phyloP scores from a whole-genome alignment of 2,888 invertebrate species.

The Eupeodes luniger region DNA sequence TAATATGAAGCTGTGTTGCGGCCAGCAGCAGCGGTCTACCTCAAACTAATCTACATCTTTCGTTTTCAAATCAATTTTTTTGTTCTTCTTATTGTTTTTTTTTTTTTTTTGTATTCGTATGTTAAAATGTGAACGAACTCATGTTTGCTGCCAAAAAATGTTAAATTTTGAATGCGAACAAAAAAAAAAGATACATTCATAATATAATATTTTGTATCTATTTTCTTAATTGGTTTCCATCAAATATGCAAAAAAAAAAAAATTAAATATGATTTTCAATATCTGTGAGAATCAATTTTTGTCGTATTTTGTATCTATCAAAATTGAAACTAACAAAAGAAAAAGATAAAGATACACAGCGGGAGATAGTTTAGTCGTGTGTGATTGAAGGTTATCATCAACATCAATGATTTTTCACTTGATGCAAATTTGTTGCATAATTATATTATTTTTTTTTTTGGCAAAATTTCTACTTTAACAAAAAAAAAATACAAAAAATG shows the following conservation, averaged over 20 bases:
- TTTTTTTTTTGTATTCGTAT: neutral
- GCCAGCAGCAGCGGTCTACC: neutral
- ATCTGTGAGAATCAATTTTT: slow-evolving; percentile 3
- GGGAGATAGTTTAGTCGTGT: slow-evolving; percentile 33
- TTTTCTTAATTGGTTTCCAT: slow-evolving; percentile 65
- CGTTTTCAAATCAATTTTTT: slow-evolving; percentile 8
- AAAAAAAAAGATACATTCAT: neutral
- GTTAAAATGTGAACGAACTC: slow-evolving; percentile 71
- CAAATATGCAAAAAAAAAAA: slow-evolving; percentile 14
- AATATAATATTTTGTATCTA: slow-evolving; percentile 13
- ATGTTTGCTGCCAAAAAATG: slow-evolving; percentile 41
- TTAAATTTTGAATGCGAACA: slow-evolving; percentile 22
- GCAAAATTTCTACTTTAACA: slow-evolving; percentile 12
- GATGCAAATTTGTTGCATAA: slow-evolving; percentile 46
- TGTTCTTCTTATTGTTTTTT: neutral
- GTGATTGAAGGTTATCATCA: slow-evolving; percentile 52
- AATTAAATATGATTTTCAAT: slow-evolving; percentile 23
- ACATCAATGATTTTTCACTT: neutral
- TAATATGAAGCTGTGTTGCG: too few species aligned
- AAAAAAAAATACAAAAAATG: neutral
- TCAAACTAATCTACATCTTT: slow-evolving; percentile 57
- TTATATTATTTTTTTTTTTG: slow-evolving; percentile 37
- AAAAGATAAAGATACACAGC: slow-evolving; percentile 29
- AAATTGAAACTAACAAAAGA: slow-evolving; percentile 29
- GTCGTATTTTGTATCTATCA: slow-evolving; percentile 27